phyloP scores from a whole-genome alignment of 2,113 vertebrate species.

The Pelvicachromis taeniatus region DNA sequence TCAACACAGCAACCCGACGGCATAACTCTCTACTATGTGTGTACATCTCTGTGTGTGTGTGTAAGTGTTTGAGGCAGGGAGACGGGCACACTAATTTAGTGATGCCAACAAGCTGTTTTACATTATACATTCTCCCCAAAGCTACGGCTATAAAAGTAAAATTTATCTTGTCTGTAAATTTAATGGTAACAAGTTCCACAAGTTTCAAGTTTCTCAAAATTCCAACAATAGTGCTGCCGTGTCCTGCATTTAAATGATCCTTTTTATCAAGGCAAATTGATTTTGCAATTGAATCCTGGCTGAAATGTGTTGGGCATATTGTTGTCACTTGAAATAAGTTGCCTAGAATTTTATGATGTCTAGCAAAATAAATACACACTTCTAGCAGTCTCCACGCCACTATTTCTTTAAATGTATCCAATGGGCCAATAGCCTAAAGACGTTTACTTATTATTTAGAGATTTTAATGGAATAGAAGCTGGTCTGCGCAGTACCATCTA shows the following conservation, averaged over 20 bases:
- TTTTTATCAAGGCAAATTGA: slow-evolving; percentile 17
- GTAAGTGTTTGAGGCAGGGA: slow-evolving; percentile 8
- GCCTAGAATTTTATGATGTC: background rate
- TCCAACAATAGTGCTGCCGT: background rate
- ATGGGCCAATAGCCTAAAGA: background rate
- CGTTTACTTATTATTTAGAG: background rate
- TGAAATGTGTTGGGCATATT: background rate
- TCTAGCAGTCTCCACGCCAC: background rate
- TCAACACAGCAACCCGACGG: slow-evolving; percentile 34
- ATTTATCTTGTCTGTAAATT: slow-evolving; percentile 53
- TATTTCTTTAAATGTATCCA: background rate
- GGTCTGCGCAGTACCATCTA: background rate
- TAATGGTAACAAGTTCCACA: slow-evolving; percentile 37
- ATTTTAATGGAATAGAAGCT: background rate
- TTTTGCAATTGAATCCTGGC: background rate
- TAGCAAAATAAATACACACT: background rate
- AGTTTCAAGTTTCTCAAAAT: slow-evolving; percentile 28
- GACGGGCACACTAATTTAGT: slow-evolving; percentile 37
- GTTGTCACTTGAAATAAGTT: background rate
- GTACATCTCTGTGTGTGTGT: background rate
- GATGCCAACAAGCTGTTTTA: slow-evolving; percentile 56
- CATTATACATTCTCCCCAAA: slow-evolving; percentile 43
- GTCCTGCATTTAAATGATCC: background rate
- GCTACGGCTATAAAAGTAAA: slow-evolving; percentile 36
- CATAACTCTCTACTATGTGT: slow-evolving; percentile 6